A percentile compares a stretch with the other conserved stretches of the same genome.
phyloP scores from a whole-genome alignment of 1,140 invertebrate genomes.

The Drosophila leontia region DNA sequence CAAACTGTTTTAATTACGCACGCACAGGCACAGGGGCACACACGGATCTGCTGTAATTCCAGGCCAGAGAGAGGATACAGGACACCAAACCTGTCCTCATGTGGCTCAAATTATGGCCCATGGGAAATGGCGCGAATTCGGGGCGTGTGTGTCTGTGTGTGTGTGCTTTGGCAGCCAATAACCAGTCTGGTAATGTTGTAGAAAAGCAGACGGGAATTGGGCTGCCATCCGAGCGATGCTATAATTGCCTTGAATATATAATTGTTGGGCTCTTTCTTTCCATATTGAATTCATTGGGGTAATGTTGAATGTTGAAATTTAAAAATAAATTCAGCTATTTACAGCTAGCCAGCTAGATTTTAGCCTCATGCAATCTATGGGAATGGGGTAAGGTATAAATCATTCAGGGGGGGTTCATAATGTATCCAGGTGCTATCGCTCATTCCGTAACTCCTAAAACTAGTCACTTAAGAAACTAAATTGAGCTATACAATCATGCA shows the following conservation, averaged over 20 bases:
- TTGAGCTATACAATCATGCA: slow-evolving; percentile 27
- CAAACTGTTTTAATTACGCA: too few relatives aligned
- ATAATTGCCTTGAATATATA: slow-evolving; percentile 74
- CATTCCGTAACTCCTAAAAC: background rate
- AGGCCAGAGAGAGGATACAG: background rate
- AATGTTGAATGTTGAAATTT: slow-evolving; percentile 7
- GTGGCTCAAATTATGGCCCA: slow-evolving; percentile 43
- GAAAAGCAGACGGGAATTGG: background rate
- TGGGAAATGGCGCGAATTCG: slow-evolving; percentile 48
- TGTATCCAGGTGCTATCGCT: slow-evolving; percentile 2
- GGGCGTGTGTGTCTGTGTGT: slow-evolving; percentile 34
- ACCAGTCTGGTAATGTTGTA: slow-evolving; percentile 3
- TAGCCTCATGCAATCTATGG: slow-evolving; percentile 28
- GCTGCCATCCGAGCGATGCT: slow-evolving; percentile 2
- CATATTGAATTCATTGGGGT: slow-evolving; percentile 34
- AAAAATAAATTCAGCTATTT: slow-evolving; percentile 25
- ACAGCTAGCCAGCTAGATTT: slow-evolving; percentile 11
- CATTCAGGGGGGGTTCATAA: background rate
- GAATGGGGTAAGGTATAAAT: background rate
- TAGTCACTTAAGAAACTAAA: background rate
- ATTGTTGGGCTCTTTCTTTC: slow-evolving; percentile 44
- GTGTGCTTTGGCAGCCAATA: slow-evolving; percentile 58
- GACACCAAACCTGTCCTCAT: slow-evolving; percentile 24
- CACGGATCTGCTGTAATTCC: too few relatives aligned
- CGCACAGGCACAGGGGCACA: too few relatives aligned